Conservation (phyloP, 2,888 invertebrate genomes). For the Clitarchus hookeri region DNA sequence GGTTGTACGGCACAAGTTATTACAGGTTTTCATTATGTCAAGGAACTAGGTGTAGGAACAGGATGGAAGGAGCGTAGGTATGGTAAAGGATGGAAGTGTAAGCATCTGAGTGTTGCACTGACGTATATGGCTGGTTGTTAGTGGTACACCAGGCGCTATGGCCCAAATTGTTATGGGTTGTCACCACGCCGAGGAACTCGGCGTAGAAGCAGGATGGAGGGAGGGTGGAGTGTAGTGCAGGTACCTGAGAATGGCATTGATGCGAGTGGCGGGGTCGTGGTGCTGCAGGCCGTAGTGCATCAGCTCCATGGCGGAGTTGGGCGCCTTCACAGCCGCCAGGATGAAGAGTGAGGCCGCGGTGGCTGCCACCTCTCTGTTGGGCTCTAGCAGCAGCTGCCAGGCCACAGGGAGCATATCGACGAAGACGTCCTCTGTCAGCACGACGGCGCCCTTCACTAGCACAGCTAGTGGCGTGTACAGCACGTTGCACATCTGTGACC, state of each 20-base stretch:
- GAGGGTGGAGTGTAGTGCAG: not conserved
- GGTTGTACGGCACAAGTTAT: no score
- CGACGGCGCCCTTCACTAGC: conserved; percentile 86
- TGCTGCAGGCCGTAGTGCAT: conserved; percentile 89
- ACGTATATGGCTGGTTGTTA: no score
- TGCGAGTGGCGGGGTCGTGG: conserved; percentile 78
- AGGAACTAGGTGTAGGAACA: no score
- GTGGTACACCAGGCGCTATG: no score
- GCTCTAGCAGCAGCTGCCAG: conserved; percentile 93
- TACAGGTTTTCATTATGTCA: no score
- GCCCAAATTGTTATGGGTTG: no score
- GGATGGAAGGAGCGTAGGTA: no score
- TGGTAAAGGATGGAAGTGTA: no score
- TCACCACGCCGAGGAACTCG: no score
- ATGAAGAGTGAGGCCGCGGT: conserved; percentile 90
- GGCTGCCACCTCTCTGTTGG: conserved; percentile 85
- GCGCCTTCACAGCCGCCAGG: conserved; percentile 88
- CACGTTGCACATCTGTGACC: conserved; percentile 74
- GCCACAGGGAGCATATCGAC: conserved; percentile 87
- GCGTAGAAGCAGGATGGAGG: no score
- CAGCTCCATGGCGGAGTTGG: conserved; percentile 84
- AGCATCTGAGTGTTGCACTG: no score
- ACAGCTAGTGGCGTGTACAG: conserved; percentile 89
- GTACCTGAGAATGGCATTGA: conserved; percentile 77
- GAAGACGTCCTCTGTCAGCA: conserved; percentile 85